phyloP scores from a whole-genome alignment of 2,888 invertebrate genomes.

The Nasonovia ribisnigri region DNA sequence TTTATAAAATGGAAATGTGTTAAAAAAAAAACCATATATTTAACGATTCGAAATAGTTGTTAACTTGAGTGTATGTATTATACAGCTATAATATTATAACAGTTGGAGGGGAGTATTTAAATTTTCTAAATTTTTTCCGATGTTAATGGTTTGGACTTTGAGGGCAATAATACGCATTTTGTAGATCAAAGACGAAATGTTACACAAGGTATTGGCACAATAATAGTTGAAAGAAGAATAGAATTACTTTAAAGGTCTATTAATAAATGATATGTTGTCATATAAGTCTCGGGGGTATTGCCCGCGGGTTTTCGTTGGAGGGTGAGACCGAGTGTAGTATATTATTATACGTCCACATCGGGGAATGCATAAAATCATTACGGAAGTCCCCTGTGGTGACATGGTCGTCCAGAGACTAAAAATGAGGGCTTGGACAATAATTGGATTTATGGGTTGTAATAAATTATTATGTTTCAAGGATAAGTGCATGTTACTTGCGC shows the following conservation, averaged over 20 bases:
- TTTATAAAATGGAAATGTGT: background rate
- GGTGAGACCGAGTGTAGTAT: background rate
- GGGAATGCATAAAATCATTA: background rate
- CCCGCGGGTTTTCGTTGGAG: background rate
- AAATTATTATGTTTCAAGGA: conserved; percentile 10
- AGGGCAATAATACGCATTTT: background rate
- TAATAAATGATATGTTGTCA: conserved; percentile 15
- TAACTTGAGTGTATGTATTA: background rate
- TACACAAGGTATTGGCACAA: background rate
- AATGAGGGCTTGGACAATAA: background rate
- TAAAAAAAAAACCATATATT: background rate
- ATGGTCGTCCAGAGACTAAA: background rate
- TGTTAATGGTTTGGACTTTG: background rate
- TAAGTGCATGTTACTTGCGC: conserved; percentile 12
- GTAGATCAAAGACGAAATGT: conserved; percentile 2
- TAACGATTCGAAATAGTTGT: background rate
- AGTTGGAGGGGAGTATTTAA: background rate
- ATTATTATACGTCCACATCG: background rate
- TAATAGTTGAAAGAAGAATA: background rate
- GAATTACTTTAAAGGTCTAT: conserved; percentile 19
- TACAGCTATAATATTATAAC: background rate
- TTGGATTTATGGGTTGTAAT: conserved; percentile 18
- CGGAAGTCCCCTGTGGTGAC: background rate
- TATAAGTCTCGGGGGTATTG: background rate
- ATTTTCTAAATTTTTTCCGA: background rate